Percentiles rank a stretch among this genome's conserved stretches.
phyloP scores from a whole-genome alignment of 64 coral and sea anemone genomes.

The Platygyra sinensis region DNA sequence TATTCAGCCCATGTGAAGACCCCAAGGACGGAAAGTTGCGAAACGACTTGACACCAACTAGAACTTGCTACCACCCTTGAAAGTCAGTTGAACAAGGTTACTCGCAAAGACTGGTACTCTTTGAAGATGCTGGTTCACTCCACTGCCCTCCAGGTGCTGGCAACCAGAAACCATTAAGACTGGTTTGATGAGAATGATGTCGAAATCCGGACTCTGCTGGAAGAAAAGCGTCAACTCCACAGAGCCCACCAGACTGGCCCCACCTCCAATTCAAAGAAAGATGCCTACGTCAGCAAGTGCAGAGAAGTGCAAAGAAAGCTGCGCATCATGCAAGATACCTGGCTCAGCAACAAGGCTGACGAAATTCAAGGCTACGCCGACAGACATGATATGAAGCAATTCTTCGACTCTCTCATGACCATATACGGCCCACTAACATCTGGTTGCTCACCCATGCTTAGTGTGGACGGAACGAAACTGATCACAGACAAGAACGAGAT shows the following conservation, averaged over 20 bases:
- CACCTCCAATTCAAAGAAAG: background rate
- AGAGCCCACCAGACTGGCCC: constrained; percentile 28
- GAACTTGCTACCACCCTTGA: background rate
- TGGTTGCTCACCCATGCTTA: constrained; percentile 5
- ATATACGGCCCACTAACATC: constrained; percentile 10
- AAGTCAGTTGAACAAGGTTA: background rate
- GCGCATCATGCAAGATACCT: background rate
- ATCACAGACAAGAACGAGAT: background rate
- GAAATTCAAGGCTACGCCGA: constrained; percentile 41
- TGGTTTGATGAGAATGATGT: constrained; percentile 35
- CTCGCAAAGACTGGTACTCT: background rate
- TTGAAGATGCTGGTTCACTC: background rate
- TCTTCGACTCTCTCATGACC: constrained; percentile 24
- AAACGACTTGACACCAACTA: background rate
- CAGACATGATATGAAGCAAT: background rate
- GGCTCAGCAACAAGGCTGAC: constrained; percentile 2
- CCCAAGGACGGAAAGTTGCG: background rate
- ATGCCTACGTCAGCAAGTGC: background rate
- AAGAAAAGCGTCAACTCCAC: constrained; percentile 36
- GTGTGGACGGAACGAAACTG: background rate
- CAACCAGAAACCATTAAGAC: constrained; percentile 46
- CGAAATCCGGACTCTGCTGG: background rate
- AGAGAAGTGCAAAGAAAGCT: background rate
- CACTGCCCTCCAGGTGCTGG: constrained; percentile 2
- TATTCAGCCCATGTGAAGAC: background rate